phyloP scores from a whole-genome alignment of 2,797 vertebrate genomes.

The Crocodylus rhombifer region DNA sequence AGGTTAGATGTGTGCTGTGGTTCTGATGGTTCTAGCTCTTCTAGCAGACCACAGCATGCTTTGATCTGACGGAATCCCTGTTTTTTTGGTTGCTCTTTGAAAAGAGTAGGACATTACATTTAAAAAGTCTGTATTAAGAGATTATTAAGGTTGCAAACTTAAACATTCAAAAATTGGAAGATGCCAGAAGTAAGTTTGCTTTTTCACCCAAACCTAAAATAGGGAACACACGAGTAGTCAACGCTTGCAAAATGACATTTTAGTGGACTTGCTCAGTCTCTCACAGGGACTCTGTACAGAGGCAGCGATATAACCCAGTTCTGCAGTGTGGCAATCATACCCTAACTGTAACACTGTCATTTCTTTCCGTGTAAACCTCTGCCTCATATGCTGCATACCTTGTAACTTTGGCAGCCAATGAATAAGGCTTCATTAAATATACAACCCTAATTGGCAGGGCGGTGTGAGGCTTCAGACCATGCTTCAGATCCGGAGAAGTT shows the following conservation, averaged over 20 bases:
- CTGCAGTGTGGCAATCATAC: not conserved
- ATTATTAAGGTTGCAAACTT: not conserved
- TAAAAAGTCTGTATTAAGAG: not conserved
- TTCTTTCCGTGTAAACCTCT: not conserved
- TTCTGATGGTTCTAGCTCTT: not conserved
- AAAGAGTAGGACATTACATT: not conserved
- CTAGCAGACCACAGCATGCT: not conserved
- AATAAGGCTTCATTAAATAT: too few relatives aligned
- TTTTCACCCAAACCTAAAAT: not conserved
- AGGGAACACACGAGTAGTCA: accelerated
- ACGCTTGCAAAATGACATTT: not conserved
- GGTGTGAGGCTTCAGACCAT: too few relatives aligned
- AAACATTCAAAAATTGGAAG: not conserved
- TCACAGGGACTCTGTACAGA: not conserved
- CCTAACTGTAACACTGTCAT: not conserved
- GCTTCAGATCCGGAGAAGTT: too few relatives aligned
- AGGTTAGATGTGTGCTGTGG: not conserved
- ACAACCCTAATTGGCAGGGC: not conserved
- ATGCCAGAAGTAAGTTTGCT: not conserved
- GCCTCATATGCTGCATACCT: not conserved
- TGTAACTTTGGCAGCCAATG: accelerated
- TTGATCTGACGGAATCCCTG: not conserved
- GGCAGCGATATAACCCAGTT: not conserved
- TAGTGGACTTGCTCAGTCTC: not conserved
- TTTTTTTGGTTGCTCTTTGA: not conserved